Evolutionary conservation across 1,140 invertebrate genomes (phyloP), one percentile per base, ranked within the genome.

Genomic region (Venturia canescens): DNA sequence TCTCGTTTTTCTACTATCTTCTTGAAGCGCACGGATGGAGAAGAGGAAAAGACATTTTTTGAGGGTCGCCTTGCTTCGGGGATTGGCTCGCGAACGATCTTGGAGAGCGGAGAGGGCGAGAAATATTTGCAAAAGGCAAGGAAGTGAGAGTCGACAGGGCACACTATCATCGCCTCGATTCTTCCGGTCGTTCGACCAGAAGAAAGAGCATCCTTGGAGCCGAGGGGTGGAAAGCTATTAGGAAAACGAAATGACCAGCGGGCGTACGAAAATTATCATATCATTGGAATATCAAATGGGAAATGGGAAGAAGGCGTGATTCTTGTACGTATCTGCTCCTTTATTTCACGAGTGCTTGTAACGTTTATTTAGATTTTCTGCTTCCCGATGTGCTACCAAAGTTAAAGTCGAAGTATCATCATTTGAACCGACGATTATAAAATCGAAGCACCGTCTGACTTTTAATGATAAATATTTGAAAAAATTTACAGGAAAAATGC

Each of bases 181-280:
- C 60, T 63, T 63, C 60, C 60, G 60, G 60, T 63, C 60, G 60
- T 63, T 63, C 60, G 23, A 63, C 60, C 23, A 26, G 27, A 26
- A 63, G 60, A 23, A 15, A 15, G 60, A 21, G 60, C 9, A 1
- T 9, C n/a, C 50, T 53, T 21, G 50, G 18, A 15, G n/a, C 11
- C 60, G 60, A 63, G 23, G 60, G 60, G 23, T 63, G 60, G n/a
- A 63, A 63, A 63, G 23, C 60, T 63, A 63, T 63, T 63, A 63
- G 60, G 60, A 63, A 63, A 63, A 63, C 60, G 9, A 63, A 63
- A 63, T 63, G 60, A 63, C 60, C 60, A 63, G 23, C 21, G 23
- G 60, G 60, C 21, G n/a, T 26, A 63, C 1, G 60, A 26, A 63
- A 27, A 63, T 63, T 63, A 63, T 63, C 60, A 63, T 63, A 63